Conservation (phyloP, 2,113 vertebrate species). For the Cephalopholis sonnerati region DNA sequence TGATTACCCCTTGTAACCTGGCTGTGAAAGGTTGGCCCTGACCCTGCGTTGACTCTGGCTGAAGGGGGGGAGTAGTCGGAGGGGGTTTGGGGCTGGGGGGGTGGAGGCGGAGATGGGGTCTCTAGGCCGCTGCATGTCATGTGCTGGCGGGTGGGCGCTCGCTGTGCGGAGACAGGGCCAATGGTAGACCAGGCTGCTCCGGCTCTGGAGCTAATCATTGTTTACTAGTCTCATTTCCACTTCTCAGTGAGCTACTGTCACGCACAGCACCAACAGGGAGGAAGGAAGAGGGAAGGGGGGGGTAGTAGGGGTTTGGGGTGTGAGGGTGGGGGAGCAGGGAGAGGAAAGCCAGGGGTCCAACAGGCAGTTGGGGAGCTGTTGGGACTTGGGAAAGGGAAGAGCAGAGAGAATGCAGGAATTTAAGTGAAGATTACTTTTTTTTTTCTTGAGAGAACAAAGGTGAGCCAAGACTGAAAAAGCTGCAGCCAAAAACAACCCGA, state of each 20-base stretch:
- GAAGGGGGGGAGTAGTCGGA: slow-evolving; percentile 24
- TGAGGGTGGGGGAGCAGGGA: slow-evolving; percentile 13
- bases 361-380: slow-evolving; percentile 68
- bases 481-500: slow-evolving; percentile 58
- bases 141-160: slow-evolving; percentile 71
- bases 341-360: slow-evolving; percentile 68
- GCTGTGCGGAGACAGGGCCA: slow-evolving; percentile 76
- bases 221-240: slow-evolving; percentile 90
- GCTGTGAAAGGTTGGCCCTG: slow-evolving; percentile 86
- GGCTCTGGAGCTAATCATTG: slow-evolving; percentile 89
- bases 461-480: slow-evolving; percentile 50
- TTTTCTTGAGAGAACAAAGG: slow-evolving; percentile 35
- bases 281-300: slow-evolving; percentile 61
- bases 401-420: slow-evolving; percentile 42
- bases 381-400: slow-evolving; percentile 56
- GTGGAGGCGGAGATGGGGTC: slow-evolving; percentile 29
- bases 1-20: slow-evolving; percentile 85
- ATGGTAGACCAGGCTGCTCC: slow-evolving; percentile 75
- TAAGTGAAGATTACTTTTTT: slow-evolving; percentile 21
- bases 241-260: slow-evolving; percentile 89
- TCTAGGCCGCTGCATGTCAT: slow-evolving; percentile 60
- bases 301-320: slow-evolving; percentile 21
- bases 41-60: slow-evolving; percentile 82
- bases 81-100: not conserved
- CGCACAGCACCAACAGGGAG: slow-evolving; percentile 82